Evolutionary conservation across 2,113 vertebrate species (phyloP).

Genomic region (Pteropus alecto): DNA sequence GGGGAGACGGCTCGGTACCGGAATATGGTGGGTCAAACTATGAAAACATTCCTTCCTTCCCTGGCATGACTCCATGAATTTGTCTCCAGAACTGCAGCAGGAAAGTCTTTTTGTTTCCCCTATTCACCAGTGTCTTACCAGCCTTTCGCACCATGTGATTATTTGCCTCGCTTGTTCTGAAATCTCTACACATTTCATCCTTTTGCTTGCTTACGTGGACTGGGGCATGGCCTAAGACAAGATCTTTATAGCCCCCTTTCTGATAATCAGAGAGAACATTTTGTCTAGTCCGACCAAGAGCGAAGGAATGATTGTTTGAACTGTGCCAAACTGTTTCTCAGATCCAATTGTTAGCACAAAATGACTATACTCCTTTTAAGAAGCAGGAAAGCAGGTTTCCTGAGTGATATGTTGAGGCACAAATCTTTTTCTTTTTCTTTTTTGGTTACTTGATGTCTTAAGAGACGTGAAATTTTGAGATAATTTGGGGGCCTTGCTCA

Average conservation of each 20-base stretch:
- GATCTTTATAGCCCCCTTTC: slow-evolving; percentile 84
- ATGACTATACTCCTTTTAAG: slow-evolving; percentile 81
- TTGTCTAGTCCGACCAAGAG: slow-evolving; percentile 84
- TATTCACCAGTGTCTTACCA: slow-evolving; percentile 90
- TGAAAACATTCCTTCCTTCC: slow-evolving; percentile 99
- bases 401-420: slow-evolving; percentile 78
- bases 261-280: slow-evolving; percentile 85
- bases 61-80: slow-evolving; percentile 98
- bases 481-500: slow-evolving; percentile 78
- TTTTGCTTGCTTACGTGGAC: slow-evolving; percentile 88
- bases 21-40: slow-evolving; percentile 99
- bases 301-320: slow-evolving; percentile 86
- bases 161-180: slow-evolving; percentile 88
- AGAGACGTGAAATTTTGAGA: slow-evolving; percentile 78
- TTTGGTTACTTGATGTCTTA: slow-evolving; percentile 79
- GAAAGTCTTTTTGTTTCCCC: slow-evolving; percentile 86
- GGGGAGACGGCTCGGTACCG: slow-evolving; percentile 98
- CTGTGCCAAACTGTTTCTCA: slow-evolving; percentile 90
- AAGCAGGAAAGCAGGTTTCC: slow-evolving; percentile 83
- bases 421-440: slow-evolving; percentile 62
- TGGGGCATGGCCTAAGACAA: slow-evolving; percentile 85
- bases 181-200: slow-evolving; percentile 88
- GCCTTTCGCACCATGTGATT: slow-evolving; percentile 87
- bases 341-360: slow-evolving; percentile 83
- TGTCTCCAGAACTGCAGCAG: slow-evolving; percentile 87